Conservation (phyloP, 1,140 invertebrate species). For the Eupristina koningsbergeri region DNA sequence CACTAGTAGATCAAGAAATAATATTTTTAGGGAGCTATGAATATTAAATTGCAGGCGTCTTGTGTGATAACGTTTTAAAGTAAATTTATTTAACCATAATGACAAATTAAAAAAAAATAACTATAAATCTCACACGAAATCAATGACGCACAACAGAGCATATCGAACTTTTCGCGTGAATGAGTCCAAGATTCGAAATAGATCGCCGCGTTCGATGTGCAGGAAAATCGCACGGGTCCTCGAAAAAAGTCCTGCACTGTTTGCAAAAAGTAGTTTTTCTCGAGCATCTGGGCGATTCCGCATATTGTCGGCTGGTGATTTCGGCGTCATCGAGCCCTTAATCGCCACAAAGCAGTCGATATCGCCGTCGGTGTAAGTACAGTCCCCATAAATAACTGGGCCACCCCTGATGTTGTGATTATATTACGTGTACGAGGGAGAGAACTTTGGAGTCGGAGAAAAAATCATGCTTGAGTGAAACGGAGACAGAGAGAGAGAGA, state of each 20-base stretch:
- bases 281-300: not conserved
- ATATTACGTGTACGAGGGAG: constrained; percentile 63
- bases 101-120: too few species aligned
- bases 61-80: too few species aligned
- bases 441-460: not conserved
- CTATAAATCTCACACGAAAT: too few species aligned
- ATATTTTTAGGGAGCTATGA: too few species aligned
- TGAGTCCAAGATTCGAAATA: not conserved
- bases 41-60: too few species aligned
- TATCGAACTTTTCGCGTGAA: not conserved
- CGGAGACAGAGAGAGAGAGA: constrained; percentile 17
- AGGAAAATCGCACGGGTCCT: constrained; percentile 19
- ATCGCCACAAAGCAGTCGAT: constrained; percentile 42
- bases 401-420: constrained; percentile 73
- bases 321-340: constrained; percentile 50
- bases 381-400: constrained; percentile 72
- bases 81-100: too few species aligned
- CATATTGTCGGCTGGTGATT: not conserved
- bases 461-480: constrained; percentile 30
- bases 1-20: too few species aligned
- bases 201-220: not conserved
- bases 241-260: too few species aligned
- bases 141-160: too few species aligned
- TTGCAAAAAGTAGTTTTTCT: too few species aligned
- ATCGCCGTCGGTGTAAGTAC: constrained; percentile 55